phyloP scores from a whole-genome alignment of 2,888 invertebrate genomes.

The Tiliacea citrago region DNA sequence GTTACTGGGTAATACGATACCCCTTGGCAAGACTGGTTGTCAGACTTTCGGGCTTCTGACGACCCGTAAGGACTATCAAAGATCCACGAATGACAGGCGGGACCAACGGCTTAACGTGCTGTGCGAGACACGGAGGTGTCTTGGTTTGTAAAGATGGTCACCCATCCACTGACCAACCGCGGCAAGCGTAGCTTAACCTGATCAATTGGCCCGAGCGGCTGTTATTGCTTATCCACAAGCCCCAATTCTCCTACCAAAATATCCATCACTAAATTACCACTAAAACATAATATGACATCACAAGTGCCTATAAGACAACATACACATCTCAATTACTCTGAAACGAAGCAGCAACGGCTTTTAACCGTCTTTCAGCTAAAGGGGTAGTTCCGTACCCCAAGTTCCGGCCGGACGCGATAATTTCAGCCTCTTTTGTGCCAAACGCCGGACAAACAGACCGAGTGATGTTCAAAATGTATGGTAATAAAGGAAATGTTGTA shows the following conservation, averaged over 20 bases:
- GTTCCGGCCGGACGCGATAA: constrained; percentile 78
- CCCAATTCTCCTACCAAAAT: neutral
- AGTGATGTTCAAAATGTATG: constrained; percentile 67
- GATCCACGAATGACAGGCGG: no score
- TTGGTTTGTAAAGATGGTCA: no score
- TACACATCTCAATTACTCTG: constrained; percentile 61
- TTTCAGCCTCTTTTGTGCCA: constrained; percentile 76
- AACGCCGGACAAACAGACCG: constrained; percentile 68
- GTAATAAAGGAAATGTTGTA: constrained; percentile 66
- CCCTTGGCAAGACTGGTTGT: no score
- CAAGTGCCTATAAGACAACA: constrained; percentile 43
- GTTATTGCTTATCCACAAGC: no score
- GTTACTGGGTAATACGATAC: no score
- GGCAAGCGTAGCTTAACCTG: no score
- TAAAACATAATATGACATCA: constrained; percentile 7
- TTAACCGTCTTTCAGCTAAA: constrained; percentile 66
- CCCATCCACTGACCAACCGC: no score
- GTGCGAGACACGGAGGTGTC: no score
- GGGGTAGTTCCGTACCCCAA: constrained; percentile 71
- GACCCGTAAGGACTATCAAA: no score
- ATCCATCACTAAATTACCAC: neutral
- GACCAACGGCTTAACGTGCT: no score
- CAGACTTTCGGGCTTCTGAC: no score
- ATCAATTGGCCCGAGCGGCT: no score
- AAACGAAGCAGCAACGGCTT: constrained; percentile 61